phyloP scores from a whole-genome alignment of 2,888 invertebrate genomes.

The Tipula lateralis region DNA sequence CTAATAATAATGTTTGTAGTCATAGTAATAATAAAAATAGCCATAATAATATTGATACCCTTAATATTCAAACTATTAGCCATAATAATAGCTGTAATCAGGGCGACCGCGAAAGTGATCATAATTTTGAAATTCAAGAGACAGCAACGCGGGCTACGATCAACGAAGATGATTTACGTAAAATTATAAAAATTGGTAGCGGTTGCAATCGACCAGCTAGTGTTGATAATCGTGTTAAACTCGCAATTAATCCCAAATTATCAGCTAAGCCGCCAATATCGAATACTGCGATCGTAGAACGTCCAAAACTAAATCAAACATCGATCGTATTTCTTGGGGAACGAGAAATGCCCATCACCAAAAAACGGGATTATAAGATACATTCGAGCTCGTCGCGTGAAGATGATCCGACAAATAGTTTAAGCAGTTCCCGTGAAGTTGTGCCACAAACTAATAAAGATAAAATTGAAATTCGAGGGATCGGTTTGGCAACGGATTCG shows the following conservation, averaged over 20 bases:
- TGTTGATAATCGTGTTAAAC: not conserved
- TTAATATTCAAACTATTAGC: not conserved
- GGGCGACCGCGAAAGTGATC: not conserved
- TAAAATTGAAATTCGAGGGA: not conserved
- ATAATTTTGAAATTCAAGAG: not conserved
- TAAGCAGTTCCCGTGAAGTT: not conserved
- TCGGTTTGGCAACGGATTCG: not conserved
- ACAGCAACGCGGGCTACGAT: not conserved
- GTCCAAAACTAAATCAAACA: not conserved
- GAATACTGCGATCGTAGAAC: not conserved
- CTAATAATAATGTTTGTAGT: conserved; percentile 20
- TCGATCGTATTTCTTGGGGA: conserved; percentile 39
- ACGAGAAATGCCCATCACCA: conserved; percentile 43
- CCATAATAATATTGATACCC: not conserved
- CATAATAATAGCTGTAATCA: not conserved
- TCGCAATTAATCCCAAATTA: not conserved
- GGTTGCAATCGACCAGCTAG: not conserved
- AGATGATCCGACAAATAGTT: not conserved
- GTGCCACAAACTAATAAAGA: not conserved
- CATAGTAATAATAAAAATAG: conserved; percentile 12
- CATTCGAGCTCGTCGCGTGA: not conserved
- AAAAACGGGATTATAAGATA: conserved; percentile 36
- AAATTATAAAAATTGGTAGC: conserved; percentile 26
- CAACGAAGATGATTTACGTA: not conserved
- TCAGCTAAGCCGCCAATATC: conserved; percentile 7